phyloP scores from a whole-genome alignment of 2,888 invertebrate genomes.

The Drosophila quinaria region DNA sequence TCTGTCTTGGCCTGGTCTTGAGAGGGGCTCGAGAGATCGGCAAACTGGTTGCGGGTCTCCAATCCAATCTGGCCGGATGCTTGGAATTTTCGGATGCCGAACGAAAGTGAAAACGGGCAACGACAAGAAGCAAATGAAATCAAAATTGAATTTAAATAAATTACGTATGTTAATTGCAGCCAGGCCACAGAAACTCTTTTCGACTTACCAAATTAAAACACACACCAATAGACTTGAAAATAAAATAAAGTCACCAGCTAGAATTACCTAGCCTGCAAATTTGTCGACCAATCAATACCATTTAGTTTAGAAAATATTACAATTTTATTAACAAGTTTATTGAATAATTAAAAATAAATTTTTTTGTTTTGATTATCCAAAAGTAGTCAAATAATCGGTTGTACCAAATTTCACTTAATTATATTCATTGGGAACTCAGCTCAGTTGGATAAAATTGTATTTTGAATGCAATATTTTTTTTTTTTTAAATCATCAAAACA shows the following conservation, averaged over 20 bases:
- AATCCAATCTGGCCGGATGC: conserved; percentile 55
- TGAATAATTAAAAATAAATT: too few relatives aligned
- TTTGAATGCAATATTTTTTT: too few relatives aligned
- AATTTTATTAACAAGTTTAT: too few relatives aligned
- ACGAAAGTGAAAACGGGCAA: conserved; percentile 77
- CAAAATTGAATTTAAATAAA: conserved; percentile 82
- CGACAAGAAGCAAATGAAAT: conserved; percentile 70
- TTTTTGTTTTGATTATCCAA: background rate
- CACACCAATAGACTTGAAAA: background rate
- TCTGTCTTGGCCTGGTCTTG: background rate
- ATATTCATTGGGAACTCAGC: too few relatives aligned
- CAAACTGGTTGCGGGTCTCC: conserved; percentile 54
- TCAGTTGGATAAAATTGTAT: too few relatives aligned
- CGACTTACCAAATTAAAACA: background rate
- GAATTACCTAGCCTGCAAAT: background rate
- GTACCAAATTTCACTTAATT: background rate
- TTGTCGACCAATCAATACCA: background rate
- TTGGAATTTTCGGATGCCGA: conserved; percentile 75
- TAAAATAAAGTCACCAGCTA: background rate
- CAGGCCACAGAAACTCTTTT: conserved; percentile 18
- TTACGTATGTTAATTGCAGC: conserved; percentile 77
- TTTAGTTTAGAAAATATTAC: background rate
- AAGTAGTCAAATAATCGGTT: background rate
- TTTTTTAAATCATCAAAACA: too few relatives aligned
- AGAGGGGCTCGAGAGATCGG: conserved; percentile 44